Base-by-base conservation (phyloP, 2,888 invertebrate genomes). In the Coleophora flavipennella region DNA sequence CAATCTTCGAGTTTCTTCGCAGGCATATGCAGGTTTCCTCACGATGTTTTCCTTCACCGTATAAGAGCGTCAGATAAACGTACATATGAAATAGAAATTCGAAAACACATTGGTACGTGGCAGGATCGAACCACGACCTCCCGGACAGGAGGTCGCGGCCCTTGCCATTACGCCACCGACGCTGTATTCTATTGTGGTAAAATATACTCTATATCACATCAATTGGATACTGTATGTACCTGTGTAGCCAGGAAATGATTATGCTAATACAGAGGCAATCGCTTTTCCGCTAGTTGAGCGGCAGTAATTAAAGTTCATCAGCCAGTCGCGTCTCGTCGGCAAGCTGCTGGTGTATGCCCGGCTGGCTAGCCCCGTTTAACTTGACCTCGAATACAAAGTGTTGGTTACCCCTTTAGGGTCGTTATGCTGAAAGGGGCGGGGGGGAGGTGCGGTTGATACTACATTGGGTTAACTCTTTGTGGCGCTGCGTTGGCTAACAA, bases 301-400 rank as follows among this genome's bases (percentile, higher is more conserved):
- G 54, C 49, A 57, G 71, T 71, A 72, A 73, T 73, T 73, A 73
- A 71, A 70, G 62, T 69, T 69, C 64, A 70, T 74, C 68, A 66
- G 51, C 55, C 57, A 71, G 66, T 70, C 68, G 55, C 51, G 57
- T 52, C 68, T 59, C 59, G 68, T 69, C 67, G 66, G 57, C 59
- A 48, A 49, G 59, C 51, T 49, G 50, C 62, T 60, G 56, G 57
- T 67, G 63, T 60, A 68, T 42, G 14, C 35, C 25, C 29, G 31
- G 36, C 13, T 31, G 32, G 12, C 31, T 35, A 33, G n/a, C 13
- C 32, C 38, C 33, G 31, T 31, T 31, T 36, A 12, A 35, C 25
- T 3, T 20, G 11, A 20, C 20, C 20, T 20, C 20, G 27, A 13
- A n/a, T 12, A 38, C 9, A 32, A 29, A n/a, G 20, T 20, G 27